These are phyloP conservation scores for Coranthus polyacanthus DNA, from an alignment of 2,797 vertebrate genomes.

Conservation along the genomic window DNA sequence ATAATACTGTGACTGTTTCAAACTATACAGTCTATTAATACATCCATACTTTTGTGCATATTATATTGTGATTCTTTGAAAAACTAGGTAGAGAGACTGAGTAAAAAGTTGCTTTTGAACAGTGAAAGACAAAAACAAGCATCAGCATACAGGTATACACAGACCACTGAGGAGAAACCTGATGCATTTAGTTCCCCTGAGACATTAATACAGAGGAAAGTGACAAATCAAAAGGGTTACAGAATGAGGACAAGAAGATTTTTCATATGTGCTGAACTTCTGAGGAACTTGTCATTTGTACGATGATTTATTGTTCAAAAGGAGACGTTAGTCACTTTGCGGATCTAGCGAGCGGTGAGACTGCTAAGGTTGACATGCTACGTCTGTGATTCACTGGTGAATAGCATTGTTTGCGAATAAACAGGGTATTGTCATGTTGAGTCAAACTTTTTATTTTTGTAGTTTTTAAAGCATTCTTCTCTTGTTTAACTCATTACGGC, in stretches of 20 bases:
- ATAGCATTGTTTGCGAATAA: background rate
- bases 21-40: no score
- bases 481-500: background rate
- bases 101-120: background rate
- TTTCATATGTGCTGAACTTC: slow-evolving; percentile 6
- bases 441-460: background rate
- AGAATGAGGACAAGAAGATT: slow-evolving; percentile 4
- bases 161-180: background rate
- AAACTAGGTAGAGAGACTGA: background rate
- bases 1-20: no score
- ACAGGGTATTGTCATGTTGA: background rate
- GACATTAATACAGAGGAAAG: background rate
- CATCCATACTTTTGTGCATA: no score
- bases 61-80: no score
- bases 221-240: background rate
- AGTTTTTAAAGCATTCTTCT: no score
- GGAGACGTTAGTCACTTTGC: background rate
- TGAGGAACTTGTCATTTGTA: slow-evolving; percentile 4
- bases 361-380: background rate
- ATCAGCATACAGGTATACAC: no score
- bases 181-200: background rate
- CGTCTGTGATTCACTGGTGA: background rate
- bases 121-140: background rate
- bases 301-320: slow-evolving; percentile 1
- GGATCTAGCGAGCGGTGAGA: background rate